Base-by-base conservation (phyloP, 1,140 invertebrate species). In the Hyposmocoma kahamanoa region DNA sequence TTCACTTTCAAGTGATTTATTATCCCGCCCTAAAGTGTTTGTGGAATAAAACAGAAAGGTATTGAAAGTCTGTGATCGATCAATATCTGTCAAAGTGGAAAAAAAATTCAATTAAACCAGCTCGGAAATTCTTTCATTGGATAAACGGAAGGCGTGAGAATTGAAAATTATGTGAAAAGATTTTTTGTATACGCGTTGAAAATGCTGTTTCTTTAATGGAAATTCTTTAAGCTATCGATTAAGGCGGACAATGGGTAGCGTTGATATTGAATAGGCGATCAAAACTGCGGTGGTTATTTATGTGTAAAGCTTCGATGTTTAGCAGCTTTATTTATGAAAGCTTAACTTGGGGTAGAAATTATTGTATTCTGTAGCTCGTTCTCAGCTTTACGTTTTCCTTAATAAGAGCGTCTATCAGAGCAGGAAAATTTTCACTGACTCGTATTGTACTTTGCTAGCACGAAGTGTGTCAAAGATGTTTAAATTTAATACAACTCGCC, bases 101-200 rank as follows among this genome's bases (percentile, higher is more conserved):
- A 75, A 81, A 75, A 81, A 79, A 74, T 59, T 77, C 72, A 82
- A 79, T 79, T 78, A 79, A 76, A 77, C 67, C 48, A 54, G 47
- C 49, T 53, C 49, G 22, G 57, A 55, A 69, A 70, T 79, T 76
- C 74, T 72, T 78, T 71, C 62, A 77, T 65, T 69, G 67, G 57
- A 65, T 74, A 76, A 78, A 76, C 69, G 74, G 69, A 68, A 77
- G 64, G 73, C 65, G 59, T 65, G 64, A 71, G 67, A 67, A 79
- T 72, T 70, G 67, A 71, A 76, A 78, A 74, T 69, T 67, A 63
- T 71, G 56, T 72, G 65, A 78, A 78, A 72, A 70, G 67, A 67
- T 67, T 72, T 71, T 71, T 74, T 72, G 18, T 65, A 51, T 56
- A 60, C 52, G 36, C 51, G 50, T 45, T 58, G 4, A 59, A 64